Base-by-base conservation (phyloP, 2,797 vertebrate species). In the Ispidina picta region DNA sequence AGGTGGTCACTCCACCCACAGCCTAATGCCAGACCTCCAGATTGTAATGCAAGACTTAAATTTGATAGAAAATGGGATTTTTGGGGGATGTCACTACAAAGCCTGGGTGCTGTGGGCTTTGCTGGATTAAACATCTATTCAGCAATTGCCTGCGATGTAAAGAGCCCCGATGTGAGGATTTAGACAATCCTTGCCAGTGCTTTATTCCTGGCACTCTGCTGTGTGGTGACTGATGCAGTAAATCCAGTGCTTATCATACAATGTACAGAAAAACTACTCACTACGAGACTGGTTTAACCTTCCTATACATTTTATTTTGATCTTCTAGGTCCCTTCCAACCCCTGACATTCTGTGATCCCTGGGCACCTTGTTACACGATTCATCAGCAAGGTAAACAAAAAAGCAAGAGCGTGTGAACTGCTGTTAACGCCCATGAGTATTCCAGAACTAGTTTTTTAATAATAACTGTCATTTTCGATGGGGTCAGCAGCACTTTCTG, bases 381-480 rank as follows among this genome's bases (percentile, higher is more conserved):
- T 28, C 22, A 28, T 44, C n/a, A 52, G 33, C 46, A 62, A 6
- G 5, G 12, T 15, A 76, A 68, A 48, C 20, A 75, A 4, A 48
- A 73, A 28, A 44, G 9, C 15, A 54, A 54, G 17, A 12, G 26
- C 48, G 16, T 0, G 29, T 20, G 43, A 70, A 15, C 37, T 18
- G 73, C 25, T 28, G 25, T 18, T 56, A 68, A 28, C 2, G 19
- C 28, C 19, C 31, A 8, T 41, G 31, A 22, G 7, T 9, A 15
- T 12, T 66, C 11, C 16, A 64, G 46, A 17, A 15, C 8, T 1
- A 14, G 10, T 28, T 31, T 60, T 8, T 23, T 37, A 9, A 10
- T 2, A 3, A 7, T 0, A 4, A 19, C 0, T 12, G 2, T 3
- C 0, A 4, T n/a, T 54, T 29, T 15, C 51, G 5, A 0, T 10